Evolutionary conservation across 2,797 vertebrate species (phyloP), one percentile per base, ranked within the genome.

Genomic region (Fistularia tabacaria): DNA sequence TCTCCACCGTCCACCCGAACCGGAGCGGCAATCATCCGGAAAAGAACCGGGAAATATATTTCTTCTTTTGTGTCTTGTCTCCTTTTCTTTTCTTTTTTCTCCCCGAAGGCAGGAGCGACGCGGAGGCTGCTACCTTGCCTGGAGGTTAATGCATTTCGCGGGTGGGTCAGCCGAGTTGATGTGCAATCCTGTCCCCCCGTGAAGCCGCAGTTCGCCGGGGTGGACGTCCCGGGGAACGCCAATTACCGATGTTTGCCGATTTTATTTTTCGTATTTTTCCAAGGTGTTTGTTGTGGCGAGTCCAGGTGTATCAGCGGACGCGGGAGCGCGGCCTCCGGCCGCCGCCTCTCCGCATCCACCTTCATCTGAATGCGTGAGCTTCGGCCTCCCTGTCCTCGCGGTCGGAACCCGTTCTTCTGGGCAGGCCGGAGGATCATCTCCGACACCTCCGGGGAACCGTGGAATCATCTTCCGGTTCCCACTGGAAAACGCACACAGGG

Each of bases 11-110:
- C 56, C 53, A 38, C 42, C 41, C 56, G 36, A 25, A 45, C 14
- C 12, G 25, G 36, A 60, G 40, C 48, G 42, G 49, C 53, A 58
- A 66, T 59, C 58, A 66, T 71, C 45, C 42, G 65, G 61, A 76
- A 59, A 66, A 44, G 61, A 55, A 55, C 49, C 46, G 54, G 73
- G 51, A 14, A 7, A 10, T 13, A 36, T 14, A 55, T 55, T 70
- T 57, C 51, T 61, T 13, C 56, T 48, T 65, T 56, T 61, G 44
- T 48, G 46, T 76, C 57, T 54, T 67, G 46, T 76, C 57, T 54
- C 65, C 68, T 63, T 66, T 73, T 49, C 52, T 76, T 76, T 54
- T 76, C 70, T 76, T 63, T 60, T n/a, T n/a, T n/a, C n/a, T n/a
- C n/a, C n/a, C n/a, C n/a, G n/a, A n/a, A n/a, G n/a, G n/a, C n/a